Conservation (phyloP, 2,113 vertebrate genomes). For the Lontra canadensis region DNA sequence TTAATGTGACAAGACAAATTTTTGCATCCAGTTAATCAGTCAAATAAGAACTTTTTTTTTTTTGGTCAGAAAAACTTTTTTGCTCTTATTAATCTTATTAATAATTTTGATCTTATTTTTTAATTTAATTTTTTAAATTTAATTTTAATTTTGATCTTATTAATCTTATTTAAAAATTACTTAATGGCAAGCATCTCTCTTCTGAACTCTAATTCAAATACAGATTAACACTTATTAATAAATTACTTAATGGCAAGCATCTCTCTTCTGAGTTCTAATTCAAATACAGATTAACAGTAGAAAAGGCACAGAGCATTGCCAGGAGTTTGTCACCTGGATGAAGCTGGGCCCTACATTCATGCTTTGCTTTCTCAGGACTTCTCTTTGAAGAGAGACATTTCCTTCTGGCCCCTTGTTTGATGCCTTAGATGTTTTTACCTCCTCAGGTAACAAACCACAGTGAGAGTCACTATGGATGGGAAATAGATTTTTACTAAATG, state of each 20-base stretch:
- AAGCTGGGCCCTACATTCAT: not conserved
- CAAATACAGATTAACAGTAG: not conserved
- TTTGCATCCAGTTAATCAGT: not conserved
- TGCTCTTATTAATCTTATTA: too few relatives aligned
- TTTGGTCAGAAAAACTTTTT: not conserved
- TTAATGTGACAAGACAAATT: not conserved
- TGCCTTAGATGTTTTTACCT: not conserved
- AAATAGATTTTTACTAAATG: not conserved
- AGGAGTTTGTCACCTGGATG: not conserved
- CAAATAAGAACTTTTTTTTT: not conserved
- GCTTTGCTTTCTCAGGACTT: not conserved
- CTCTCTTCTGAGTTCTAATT: not conserved
- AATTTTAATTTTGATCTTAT: too few relatives aligned
- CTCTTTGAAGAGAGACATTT: not conserved
- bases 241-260: not conserved
- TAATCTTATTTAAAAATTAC: not conserved
- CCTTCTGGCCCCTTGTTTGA: not conserved
- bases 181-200: not conserved
- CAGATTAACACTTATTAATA: not conserved
- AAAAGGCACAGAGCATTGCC: not conserved
- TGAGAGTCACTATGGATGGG: not conserved
- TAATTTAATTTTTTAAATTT: too few relatives aligned
- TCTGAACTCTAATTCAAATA: not conserved
- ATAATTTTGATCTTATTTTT: too few relatives aligned
- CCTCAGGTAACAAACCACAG: not conserved